Base-by-base conservation (phyloP, 92 coral and sea anemone species). In the Parazoanthus atlanticus region DNA sequence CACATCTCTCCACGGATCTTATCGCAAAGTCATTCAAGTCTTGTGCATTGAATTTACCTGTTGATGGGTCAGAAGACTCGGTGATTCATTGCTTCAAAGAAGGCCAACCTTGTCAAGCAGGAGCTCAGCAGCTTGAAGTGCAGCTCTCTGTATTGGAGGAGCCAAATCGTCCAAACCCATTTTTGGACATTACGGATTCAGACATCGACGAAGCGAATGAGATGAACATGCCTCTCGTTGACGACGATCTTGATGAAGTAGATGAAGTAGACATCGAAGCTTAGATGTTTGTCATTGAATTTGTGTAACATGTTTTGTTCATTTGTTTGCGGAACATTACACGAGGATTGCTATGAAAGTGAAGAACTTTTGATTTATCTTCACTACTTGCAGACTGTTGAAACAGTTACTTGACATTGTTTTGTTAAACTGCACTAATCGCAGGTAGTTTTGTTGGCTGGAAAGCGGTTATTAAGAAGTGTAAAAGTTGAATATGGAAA, bases 91-190 rank as follows among this genome's bases (percentile, higher is more conserved):
- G 29, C 54, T 36, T 77, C 19, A 77, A 77, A 77, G 64, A 77
- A 77, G 81, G 81, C 3, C 81, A 77, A 13, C 81, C 81, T n/a
- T 77, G 81, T 77, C 64, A 46, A 11, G 82, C 82, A 47, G 82
- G 64, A 11, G 82, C 16, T 3, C 17, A 41, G 64, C 64, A 74
- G 64, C 66, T 78, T 41, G 16, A 78, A 46, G 6, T 66, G 7
- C 82, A 78, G 82, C 82, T 78, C 16, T 29, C 78, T 74, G 78
- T 74, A 74, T 8, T 74, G 78, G 78, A 74, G 11, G 49, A 29
- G 78, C 78, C 78, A 74, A 40, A 31, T 61, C 67, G 0, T n/a
- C 78, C 36, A 74, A 74, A 34, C 78, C 78, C 21, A 6, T 74
- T 74, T 6, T 74, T 5, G 78, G 78, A 74, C 1, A 74, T 74